These are phyloP conservation scores for Drosophila ohnishii DNA, from an alignment of 1,140 invertebrate species.

Conservation along the genomic window DNA sequence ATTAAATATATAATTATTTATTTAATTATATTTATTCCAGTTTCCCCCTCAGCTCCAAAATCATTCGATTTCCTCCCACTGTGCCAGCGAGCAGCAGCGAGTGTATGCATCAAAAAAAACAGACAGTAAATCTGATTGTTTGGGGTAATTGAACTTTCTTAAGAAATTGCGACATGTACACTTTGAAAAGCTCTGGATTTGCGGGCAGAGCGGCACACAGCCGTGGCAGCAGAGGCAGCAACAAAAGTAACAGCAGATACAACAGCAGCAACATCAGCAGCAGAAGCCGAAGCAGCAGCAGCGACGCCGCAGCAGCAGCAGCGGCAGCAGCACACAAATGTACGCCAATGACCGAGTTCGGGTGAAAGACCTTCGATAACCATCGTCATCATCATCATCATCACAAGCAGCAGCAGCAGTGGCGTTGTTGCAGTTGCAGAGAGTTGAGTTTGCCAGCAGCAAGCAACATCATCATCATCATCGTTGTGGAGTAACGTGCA, in stretches of 20 bases:
- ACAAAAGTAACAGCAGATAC: slow-evolving; percentile 42
- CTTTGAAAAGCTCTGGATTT: slow-evolving; percentile 83
- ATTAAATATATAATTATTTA: too few relatives aligned
- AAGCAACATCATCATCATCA: slow-evolving; percentile 69
- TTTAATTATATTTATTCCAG: too few relatives aligned
- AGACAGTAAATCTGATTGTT: slow-evolving; percentile 83
- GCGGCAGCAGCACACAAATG: slow-evolving; percentile 75
- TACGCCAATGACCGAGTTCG: slow-evolving; percentile 83
- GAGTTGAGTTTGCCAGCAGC: slow-evolving; percentile 47
- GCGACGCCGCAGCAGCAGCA: slow-evolving; percentile 17
- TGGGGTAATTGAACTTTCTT: slow-evolving; percentile 83
- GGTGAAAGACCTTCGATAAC: slow-evolving; percentile 83
- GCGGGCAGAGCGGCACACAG: slow-evolving; percentile 63
- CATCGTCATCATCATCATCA: slow-evolving; percentile 81
- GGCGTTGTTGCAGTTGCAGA: slow-evolving; percentile 65
- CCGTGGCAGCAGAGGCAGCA: slow-evolving; percentile 39
- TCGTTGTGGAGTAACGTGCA: slow-evolving; percentile 46
- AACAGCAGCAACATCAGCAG: slow-evolving; percentile 42
- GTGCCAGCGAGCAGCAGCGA: slow-evolving; percentile 51
- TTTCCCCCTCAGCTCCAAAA: too few relatives aligned
- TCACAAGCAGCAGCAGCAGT: slow-evolving; percentile 63
- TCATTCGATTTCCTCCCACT: slow-evolving; percentile 4
- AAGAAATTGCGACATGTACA: slow-evolving; percentile 83
- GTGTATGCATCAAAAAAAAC: slow-evolving; percentile 81
- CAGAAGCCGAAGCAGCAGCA: slow-evolving; percentile 36